Evolutionary conservation across 2,797 vertebrate genomes (phyloP), one percentile per base, ranked within the genome.

Genomic region (Clarias platycephalus): DNA sequence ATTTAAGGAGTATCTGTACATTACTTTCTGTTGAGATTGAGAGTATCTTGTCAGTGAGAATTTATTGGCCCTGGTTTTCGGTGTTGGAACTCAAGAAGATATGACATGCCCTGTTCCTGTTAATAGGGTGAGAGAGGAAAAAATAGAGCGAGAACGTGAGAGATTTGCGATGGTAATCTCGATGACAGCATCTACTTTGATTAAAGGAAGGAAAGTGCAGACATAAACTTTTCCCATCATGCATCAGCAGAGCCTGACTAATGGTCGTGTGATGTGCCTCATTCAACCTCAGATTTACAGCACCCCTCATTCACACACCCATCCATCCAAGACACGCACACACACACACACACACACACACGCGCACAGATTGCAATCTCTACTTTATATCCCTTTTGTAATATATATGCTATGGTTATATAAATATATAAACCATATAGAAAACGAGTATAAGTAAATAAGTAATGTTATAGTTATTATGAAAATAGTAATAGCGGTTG

Each of bases 251-350:
- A 82, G 81, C 63, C 66, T 83, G 86, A 81, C 88, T 90, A 89
- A 90, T 90, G 87, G 84, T 81, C 80, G 84, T 84, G 85, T 87
- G 86, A 89, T 87, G 81, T 78, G 55, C 86, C 85, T 88, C 82
- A 81, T 91, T 89, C 83, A 80, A 7, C 68, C 71, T 6, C 70
- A 49, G 44, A 53, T 89, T 88, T 89, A 85, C 85, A 85, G 58
- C 75, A 80, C 28, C 84, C 28, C 58, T 84, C 44, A 82, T 82
- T 77, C 44, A 44, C 44, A 0, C 44, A 44, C 44, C 1, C 44
- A 44, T 44, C 44, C 44, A 44, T 44, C 44, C 44, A 44, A 83
- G 31, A 26, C 5, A 64, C 1, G 5, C 24, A 13, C 3, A 24
- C 57, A 7, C 20, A 22, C 57, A 58, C 58, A 24, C 58, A 26